These are phyloP conservation scores for Zaprionus ghesquierei DNA, from an alignment of 1,140 invertebrate species.

Conservation along the genomic window DNA sequence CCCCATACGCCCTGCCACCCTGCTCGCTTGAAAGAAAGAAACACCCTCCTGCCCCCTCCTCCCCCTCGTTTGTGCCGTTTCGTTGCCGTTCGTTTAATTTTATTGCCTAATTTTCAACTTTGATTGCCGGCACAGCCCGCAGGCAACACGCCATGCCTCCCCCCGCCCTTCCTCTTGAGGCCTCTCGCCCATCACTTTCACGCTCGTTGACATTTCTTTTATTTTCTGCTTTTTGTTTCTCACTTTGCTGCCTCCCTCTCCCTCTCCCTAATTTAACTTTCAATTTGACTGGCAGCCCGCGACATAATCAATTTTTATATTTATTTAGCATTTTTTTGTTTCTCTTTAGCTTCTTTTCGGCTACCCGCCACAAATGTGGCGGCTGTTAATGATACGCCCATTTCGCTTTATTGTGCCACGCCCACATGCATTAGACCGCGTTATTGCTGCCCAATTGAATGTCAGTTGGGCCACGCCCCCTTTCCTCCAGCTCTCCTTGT, in stretches of 20 bases:
- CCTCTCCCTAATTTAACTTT: conserved; percentile 27
- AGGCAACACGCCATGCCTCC: background rate
- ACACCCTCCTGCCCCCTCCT: background rate
- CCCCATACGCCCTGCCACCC: background rate
- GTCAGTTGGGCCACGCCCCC: background rate
- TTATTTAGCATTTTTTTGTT: conserved; percentile 66
- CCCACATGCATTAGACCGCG: conserved; percentile 25
- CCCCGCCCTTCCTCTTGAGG: background rate
- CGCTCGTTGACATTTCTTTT: conserved; percentile 73
- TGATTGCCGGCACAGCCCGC: conserved; percentile 64
- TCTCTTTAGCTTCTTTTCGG: conserved; percentile 24
- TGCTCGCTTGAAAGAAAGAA: background rate
- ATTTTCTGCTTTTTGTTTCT: conserved; percentile 20
- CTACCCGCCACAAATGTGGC: conserved; percentile 15
- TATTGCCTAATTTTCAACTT: conserved; percentile 80
- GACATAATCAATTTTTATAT: conserved; percentile 76
- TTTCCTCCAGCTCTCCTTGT: background rate
- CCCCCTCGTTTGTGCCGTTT: conserved; percentile 22
- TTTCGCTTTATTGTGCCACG: conserved; percentile 5
- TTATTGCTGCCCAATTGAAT: conserved; percentile 27
- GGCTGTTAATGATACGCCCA: conserved; percentile 26
- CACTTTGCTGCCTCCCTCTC: conserved; percentile 3
- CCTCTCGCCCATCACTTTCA: conserved; percentile 51
- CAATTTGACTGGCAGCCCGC: conserved; percentile 48
- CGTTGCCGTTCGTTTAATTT: conserved; percentile 77